Base-by-base conservation (phyloP, 1,140 invertebrate species). In the Neodiprion virginianus region DNA sequence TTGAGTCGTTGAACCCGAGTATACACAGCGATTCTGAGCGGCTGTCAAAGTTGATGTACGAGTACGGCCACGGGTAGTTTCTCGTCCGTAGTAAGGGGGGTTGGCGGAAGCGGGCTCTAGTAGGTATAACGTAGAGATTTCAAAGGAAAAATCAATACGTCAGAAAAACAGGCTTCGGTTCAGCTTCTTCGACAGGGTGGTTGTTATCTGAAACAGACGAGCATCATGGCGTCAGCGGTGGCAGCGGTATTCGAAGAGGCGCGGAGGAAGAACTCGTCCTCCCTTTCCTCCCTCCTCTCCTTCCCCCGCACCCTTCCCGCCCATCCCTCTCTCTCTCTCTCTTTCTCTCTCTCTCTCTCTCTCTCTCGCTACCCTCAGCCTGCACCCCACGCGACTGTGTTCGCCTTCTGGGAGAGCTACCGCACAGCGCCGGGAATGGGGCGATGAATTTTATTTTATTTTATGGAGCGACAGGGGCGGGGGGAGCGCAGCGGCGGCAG, bases 391-490 rank as follows among this genome's bases (percentile, higher is more conserved):
- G 53, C 53, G 53, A 61, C 53, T 61, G 53, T 61, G 53, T 61
- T 61, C 11, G 53, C 53, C 53, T 61, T 61, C 53, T 61, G 53
- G 53, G 53, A 61, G 53, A 61, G 53, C 53, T 61, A 61, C 53
- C 21, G 70, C 21, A 71, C 40, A 17, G 48, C 48, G 12, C 21
- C 78, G 76, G 76, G 77, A 47, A 47, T 23, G 67, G 40, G 67
- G 21, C 85, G 86, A 88, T 89, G 86, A 89, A 89, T 88, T 71
- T 50, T 50, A 71, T 47, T 50, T 50, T 49, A 48, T 71, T 88
- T 88, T 88, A 88, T 88, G 88, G 88, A 88, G 88, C 85, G 84
- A 87, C 72, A 76, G 67, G 53, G 73, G 67, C 75, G 76, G 81
- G 79, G 78, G 80, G 78, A 78, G 80, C 77, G 74, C 79, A 77